phyloP scores from a whole-genome alignment of 2,113 vertebrate species.

The Lethenteron reissneri region DNA sequence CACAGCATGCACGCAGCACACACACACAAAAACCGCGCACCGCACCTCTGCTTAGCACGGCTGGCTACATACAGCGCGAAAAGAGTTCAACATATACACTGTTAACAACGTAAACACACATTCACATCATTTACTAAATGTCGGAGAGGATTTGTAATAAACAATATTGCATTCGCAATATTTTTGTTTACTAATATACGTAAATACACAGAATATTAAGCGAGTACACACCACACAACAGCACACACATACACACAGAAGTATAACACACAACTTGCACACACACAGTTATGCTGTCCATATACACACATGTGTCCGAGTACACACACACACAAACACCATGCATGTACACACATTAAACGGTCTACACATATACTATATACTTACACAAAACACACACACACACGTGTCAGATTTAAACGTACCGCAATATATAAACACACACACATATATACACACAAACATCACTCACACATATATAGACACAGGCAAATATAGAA shows the following conservation, averaged over 20 bases:
- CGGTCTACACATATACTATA: not conserved
- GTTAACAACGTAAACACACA: no score
- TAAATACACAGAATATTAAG: not conserved
- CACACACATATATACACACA: not conserved
- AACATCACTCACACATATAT: not conserved
- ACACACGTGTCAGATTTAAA: not conserved
- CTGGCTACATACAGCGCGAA: no score
- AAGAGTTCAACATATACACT: no score
- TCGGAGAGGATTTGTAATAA: no score
- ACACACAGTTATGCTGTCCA: not conserved
- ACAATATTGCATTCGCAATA: no score
- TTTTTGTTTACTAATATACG: no score
- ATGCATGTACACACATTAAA: not conserved
- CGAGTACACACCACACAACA: not conserved
- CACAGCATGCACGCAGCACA: no score
- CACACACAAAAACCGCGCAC: no score
- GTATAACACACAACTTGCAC: not conserved
- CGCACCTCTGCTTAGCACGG: no score
- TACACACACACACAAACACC: not conserved
- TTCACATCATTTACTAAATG: no score
- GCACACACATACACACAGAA: not conserved
- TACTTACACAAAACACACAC: not conserved
- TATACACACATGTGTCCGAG: not conserved
- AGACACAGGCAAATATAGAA: no score
- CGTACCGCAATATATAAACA: not conserved